Evolutionary conservation across 1,140 invertebrate genomes (phyloP).

Genomic region (Pseudomyrmex dendroicus): DNA sequence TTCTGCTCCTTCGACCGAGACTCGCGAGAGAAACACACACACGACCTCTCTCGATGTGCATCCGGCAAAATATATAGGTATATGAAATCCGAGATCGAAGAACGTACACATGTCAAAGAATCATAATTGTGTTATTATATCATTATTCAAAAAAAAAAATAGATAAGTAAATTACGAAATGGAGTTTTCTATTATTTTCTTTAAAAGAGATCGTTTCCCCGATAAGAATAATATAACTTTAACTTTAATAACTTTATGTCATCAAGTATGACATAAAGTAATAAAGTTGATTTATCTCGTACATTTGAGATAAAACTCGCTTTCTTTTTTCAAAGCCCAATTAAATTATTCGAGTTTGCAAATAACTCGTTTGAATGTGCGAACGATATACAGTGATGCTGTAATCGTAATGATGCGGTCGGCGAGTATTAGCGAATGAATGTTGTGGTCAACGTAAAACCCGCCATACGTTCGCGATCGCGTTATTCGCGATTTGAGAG

Average conservation of each 20-base stretch:
- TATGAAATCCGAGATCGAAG: background rate
- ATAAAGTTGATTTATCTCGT: background rate
- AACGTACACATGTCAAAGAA: no score
- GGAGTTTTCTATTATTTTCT: background rate
- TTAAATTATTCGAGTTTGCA: slow-evolving; percentile 14
- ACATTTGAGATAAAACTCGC: background rate
- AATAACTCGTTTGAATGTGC: background rate
- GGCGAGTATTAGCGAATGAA: slow-evolving; percentile 54
- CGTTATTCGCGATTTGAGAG: background rate
- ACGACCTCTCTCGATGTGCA: no score
- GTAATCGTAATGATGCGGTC: slow-evolving; percentile 53
- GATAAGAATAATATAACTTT: background rate
- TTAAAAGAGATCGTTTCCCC: background rate
- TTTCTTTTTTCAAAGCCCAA: background rate
- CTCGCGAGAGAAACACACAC: background rate
- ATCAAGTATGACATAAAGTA: no score
- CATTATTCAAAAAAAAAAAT: background rate
- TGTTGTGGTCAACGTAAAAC: slow-evolving; percentile 32
- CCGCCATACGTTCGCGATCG: background rate
- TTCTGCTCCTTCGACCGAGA: background rate
- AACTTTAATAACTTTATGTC: no score
- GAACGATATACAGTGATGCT: slow-evolving; percentile 32
- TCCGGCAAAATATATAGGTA: background rate
- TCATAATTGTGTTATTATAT: background rate
- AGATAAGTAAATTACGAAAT: background rate